These are phyloP conservation scores for Microplitis manilae DNA, from an alignment of 2,888 invertebrate genomes.

Conservation along the genomic window DNA sequence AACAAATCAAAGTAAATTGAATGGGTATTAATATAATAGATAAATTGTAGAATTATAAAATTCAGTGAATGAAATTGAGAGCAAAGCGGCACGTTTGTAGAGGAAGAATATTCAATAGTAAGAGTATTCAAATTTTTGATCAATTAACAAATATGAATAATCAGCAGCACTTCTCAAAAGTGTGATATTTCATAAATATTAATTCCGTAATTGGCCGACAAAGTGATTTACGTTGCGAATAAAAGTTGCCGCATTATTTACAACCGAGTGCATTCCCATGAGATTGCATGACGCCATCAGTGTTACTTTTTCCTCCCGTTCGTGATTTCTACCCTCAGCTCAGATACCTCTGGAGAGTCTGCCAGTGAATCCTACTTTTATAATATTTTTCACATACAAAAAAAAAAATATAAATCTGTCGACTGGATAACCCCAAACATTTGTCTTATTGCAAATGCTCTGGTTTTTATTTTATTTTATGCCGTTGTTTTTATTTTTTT, in stretches of 20 bases:
- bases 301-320: background rate
- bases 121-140: too few species aligned
- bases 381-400: slow-evolving; percentile 21
- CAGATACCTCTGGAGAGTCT: too few species aligned
- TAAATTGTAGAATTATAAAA: too few species aligned
- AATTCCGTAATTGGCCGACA: slow-evolving; percentile 66
- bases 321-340: slow-evolving; percentile 1
- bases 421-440: slow-evolving; percentile 19
- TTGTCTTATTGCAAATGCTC: slow-evolving; percentile 19
- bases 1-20: too few species aligned
- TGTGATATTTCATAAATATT: slow-evolving; percentile 60
- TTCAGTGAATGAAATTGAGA: too few species aligned
- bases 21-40: too few species aligned
- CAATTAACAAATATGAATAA: slow-evolving; percentile 3
- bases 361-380: too few species aligned
- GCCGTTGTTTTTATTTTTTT: slow-evolving; percentile 5
- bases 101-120: too few species aligned
- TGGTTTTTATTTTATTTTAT: background rate
- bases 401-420: slow-evolving; percentile 33
- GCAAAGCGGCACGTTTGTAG: too few species aligned
- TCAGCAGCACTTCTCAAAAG: slow-evolving; percentile 11
- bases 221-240: slow-evolving; percentile 64
- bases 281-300: slow-evolving; percentile 28
- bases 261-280: slow-evolving; percentile 37
- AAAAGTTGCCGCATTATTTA: slow-evolving; percentile 57